Evolutionary conservation across 2,888 invertebrate species (phyloP).

Genomic region (Hoplodrina blanda): DNA sequence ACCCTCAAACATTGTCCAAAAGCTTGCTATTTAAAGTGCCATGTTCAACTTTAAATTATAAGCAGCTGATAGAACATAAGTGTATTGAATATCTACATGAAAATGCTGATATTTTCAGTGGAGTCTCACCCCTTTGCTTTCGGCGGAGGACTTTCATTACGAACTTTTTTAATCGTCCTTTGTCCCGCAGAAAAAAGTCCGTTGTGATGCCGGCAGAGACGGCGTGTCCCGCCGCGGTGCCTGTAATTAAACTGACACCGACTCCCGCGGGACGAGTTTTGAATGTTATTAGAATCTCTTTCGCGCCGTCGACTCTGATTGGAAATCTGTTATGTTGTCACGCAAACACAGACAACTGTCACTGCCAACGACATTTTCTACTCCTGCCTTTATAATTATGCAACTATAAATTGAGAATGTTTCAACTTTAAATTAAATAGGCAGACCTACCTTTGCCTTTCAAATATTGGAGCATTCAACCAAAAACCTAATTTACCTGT

Average conservation of each 20-base stretch:
- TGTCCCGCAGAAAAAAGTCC: constrained; percentile 87
- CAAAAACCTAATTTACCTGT: constrained; percentile 53
- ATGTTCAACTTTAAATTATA: constrained; percentile 12
- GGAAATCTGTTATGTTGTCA: constrained; percentile 82
- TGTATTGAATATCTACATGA: constrained; percentile 51
- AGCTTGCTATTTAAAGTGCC: neutral
- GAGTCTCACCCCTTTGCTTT: constrained; percentile 83
- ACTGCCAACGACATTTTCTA: constrained; percentile 51
- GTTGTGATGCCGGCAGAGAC: constrained; percentile 83
- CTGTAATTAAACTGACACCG: constrained; percentile 89
- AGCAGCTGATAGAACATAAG: constrained; percentile 21
- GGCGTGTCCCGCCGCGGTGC: constrained; percentile 76
- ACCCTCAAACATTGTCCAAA: neutral
- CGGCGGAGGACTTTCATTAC: constrained; percentile 85
- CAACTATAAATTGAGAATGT: constrained; percentile 60
- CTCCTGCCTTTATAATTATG: constrained; percentile 52
- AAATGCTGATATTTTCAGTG: constrained; percentile 70
- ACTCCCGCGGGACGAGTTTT: constrained; percentile 87
- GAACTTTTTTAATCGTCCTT: constrained; percentile 90
- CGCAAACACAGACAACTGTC: constrained; percentile 70
- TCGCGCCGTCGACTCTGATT: constrained; percentile 87
- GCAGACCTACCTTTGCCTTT: constrained; percentile 41
- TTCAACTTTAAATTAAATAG: constrained; percentile 59
- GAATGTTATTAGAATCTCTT: constrained; percentile 90
- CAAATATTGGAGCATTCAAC: constrained; percentile 49